These are phyloP conservation scores for Drosophila phalerata DNA, from an alignment of 2,888 invertebrate species.

Conservation along the genomic window DNA sequence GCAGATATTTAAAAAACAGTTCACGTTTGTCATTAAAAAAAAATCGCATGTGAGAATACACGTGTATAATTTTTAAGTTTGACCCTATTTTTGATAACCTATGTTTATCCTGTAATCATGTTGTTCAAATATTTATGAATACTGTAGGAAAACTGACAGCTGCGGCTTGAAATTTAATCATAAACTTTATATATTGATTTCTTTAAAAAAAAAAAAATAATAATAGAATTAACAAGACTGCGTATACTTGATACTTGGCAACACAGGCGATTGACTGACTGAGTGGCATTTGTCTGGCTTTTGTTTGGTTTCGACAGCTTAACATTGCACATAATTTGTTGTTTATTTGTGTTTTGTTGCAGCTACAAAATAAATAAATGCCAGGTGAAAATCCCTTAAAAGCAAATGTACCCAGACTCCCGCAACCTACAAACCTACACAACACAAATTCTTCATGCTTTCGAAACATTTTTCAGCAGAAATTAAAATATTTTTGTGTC, in stretches of 20 bases:
- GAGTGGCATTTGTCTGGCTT: constrained; percentile 39
- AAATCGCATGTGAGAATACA: neutral
- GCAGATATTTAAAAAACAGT: constrained; percentile 11
- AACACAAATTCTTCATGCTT: neutral
- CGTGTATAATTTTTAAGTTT: neutral
- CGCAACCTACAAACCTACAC: neutral
- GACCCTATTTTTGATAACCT: neutral
- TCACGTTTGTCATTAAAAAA: constrained; percentile 31
- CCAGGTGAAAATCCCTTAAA: constrained; percentile 20
- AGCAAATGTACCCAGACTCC: neutral
- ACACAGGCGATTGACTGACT: constrained; percentile 25
- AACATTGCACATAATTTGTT: constrained; percentile 24
- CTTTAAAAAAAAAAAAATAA: neutral
- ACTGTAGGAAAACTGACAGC: constrained; percentile 4
- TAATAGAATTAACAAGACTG: constrained; percentile 2
- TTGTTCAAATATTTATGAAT: constrained; percentile 2
- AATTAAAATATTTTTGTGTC: constrained; percentile 2
- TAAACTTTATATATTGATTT: constrained; percentile 9
- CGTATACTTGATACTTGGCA: neutral
- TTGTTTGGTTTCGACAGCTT: constrained; percentile 11
- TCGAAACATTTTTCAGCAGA: constrained; percentile 3
- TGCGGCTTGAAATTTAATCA: neutral
- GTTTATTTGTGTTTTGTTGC: neutral
- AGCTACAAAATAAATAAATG: neutral
- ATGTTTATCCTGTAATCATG: neutral